phyloP scores from a whole-genome alignment of 2,888 invertebrate species.

The Branchellion lobata region DNA sequence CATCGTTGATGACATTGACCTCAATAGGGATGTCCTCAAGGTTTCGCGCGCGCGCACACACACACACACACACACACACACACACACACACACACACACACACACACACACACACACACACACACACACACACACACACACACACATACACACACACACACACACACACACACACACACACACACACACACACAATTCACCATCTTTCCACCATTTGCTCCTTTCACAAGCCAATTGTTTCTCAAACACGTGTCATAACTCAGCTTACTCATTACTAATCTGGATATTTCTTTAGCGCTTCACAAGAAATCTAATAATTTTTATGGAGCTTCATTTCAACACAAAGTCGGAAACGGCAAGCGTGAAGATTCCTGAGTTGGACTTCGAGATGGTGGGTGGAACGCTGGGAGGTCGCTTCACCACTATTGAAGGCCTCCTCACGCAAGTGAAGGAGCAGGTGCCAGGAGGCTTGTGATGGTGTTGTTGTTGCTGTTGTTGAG shows the following conservation, averaged over 20 bases:
- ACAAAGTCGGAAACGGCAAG: constrained; percentile 76
- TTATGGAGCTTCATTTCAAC: neutral
- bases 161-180: no score
- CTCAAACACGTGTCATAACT: no score
- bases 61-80: no score
- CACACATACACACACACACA: no score
- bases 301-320: no score
- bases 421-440: constrained; percentile 85
- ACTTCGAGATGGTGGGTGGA: constrained; percentile 76
- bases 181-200: no score
- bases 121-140: no score
- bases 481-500: neutral
- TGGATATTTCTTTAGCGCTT: neutral
- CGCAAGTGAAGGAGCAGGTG: constrained; percentile 72
- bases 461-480: neutral
- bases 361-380: constrained; percentile 80
- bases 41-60: no score
- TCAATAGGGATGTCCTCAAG: constrained; percentile 89
- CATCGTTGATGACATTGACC: constrained; percentile 73
- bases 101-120: no score
- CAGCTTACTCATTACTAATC: neutral
- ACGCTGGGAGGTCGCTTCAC: constrained; percentile 89
- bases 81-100: no score
- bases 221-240: no score
- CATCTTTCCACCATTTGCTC: no score